Evolutionary conservation across 2,888 invertebrate species (phyloP), one percentile per base, ranked within the genome.

Genomic region (Drosophila mimetica): DNA sequence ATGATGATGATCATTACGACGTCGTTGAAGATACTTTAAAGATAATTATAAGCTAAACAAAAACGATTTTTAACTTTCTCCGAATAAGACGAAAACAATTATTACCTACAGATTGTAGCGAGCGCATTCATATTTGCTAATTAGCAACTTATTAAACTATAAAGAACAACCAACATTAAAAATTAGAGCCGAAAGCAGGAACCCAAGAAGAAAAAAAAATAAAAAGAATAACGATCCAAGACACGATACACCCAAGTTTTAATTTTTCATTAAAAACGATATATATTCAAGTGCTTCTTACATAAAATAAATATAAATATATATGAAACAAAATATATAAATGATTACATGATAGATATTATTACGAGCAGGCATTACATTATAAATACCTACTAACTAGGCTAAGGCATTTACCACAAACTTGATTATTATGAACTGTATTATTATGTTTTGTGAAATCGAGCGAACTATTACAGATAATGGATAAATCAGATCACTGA

Each of bases 251-350:
- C 67, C 69, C 72, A 76, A 72, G 71, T 73, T 85, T 89, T 89
- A 84, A 78, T 89, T 91, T 89, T 89, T 86, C 87, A 90, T 90
- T 89, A 89, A 69, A 67, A 69, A 70, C 88, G 88, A 90, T 91
- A 91, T 90, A 90, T 91, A 91, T 91, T 91, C 91, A 91, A 91
- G 91, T 91, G 91, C 91, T 91, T 91, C 91, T 91, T 91, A 91
- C 89, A 90, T 90, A 90, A 91, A 90, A 77, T 79, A 85, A 86
- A 89, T 71, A 74, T 41, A 72, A 54, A 71, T 53, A 76, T 61
- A 69, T 42, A 66, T 39, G 25, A 70, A 47, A 61, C 54, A 69
- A 58, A 71, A 76, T 66, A 78, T 74, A 79, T 73, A 74, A 71
- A 79, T 75, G 67, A 85, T 77, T 84, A 76, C 53, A 75, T 76